phyloP scores from a whole-genome alignment of 1,140 invertebrate species.

The Ceratoteleas bidentatus region DNA sequence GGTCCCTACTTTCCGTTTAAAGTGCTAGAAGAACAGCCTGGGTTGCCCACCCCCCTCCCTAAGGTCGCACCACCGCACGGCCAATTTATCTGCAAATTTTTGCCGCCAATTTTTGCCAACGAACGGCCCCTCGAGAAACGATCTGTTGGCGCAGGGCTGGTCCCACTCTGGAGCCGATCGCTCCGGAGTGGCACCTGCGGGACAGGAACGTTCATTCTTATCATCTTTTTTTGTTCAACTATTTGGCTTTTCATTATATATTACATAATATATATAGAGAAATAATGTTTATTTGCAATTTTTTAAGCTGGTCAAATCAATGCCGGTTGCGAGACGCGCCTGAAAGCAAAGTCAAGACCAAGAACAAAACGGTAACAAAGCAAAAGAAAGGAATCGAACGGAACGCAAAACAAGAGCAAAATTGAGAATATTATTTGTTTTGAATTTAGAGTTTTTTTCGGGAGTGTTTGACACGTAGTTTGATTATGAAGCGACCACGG shows the following conservation, averaged over 20 bases:
- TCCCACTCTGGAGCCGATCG: too few relatives aligned
- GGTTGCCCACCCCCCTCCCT: conserved; percentile 69
- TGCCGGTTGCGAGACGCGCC: too few relatives aligned
- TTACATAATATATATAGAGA: background rate
- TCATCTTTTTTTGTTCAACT: too few relatives aligned
- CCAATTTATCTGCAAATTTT: conserved; percentile 52
- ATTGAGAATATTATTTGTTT: conserved; percentile 38
- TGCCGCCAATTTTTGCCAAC: conserved; percentile 1
- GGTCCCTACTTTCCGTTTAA: conserved; percentile 82
- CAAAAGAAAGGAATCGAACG: conserved; percentile 24
- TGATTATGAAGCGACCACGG: conserved; percentile 58
- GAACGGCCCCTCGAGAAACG: too few relatives aligned
- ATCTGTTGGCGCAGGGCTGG: too few relatives aligned
- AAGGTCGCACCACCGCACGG: conserved; percentile 69
- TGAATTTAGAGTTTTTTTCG: conserved; percentile 43
- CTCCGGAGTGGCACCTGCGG: conserved; percentile 15
- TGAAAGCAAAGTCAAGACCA: conserved; percentile 8
- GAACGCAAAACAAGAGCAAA: conserved; percentile 23
- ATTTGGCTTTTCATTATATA: background rate
- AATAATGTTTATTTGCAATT: too few relatives aligned
- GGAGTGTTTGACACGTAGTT: conserved; percentile 50
- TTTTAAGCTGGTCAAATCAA: conserved; percentile 12
- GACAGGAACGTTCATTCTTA: conserved; percentile 20
- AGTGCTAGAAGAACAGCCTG: conserved; percentile 84
- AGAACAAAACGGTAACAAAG: conserved; percentile 2